Evolutionary conservation across 2,797 vertebrate genomes (phyloP), one percentile per base, ranked within the genome.

Genomic region (Lindbergichthys nudifrons): DNA sequence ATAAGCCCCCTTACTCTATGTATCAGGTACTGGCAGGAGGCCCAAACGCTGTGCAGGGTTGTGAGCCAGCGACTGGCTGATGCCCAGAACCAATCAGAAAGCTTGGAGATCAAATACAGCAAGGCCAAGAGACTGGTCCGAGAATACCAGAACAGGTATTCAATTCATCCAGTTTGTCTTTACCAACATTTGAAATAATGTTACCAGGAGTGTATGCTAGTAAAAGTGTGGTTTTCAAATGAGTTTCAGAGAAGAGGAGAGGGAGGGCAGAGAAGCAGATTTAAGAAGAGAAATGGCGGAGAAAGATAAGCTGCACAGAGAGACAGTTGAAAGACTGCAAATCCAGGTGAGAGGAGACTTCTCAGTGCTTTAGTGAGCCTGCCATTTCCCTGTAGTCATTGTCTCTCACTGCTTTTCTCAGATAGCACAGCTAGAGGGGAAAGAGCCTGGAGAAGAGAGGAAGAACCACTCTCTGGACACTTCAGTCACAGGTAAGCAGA

Each of bases 21-120:
- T 52, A 39, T 81, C 82, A 94, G 93, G 67, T 96, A 97, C 67
- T 98, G 97, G 97, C 94, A 96, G 72, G 97, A 98, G 84, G 96
- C 97, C 85, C 97, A 98, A 90, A 95, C 93, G 13, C 92, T 98
- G 71, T 97, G 96, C 87, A 96, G 96, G 90, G 95, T 96, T 16
- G 95, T 97, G 77, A 97, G 95, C 83, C 96, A 97, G 79, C 94
- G 95, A 82, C 91, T 97, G 80, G 95, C 95, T 47, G 96, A 97
- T 87, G 95, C 97, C 62, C 97, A 97, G 92, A 94, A 93, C 83
- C 96, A 97, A 76, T 95, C 95, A 10, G 96, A 97, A 82, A 93
- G 89, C 64, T 89, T 98, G 86, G 96, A 98, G 89, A 95, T 96
- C 75, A 97, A 96, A 89, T 97, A 97, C 88, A 93, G 36, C 84